Conservation (phyloP, 2,888 invertebrate species). For the Lymantria dispar region DNA sequence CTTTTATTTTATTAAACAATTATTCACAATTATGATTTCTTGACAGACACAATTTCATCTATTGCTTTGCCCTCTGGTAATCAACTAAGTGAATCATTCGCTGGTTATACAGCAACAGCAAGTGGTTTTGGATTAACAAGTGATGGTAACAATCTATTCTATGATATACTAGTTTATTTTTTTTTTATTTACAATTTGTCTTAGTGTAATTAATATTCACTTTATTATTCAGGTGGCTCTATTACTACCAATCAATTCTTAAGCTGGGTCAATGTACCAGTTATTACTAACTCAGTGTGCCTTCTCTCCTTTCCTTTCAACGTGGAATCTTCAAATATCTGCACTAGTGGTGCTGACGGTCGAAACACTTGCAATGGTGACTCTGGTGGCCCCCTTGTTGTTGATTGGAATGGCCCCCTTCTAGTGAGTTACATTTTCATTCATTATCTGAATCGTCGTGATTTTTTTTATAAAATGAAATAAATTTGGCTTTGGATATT, state of each 20-base stretch:
- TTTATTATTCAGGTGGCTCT: neutral
- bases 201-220: neutral
- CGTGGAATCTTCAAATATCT: conserved; percentile 38
- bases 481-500: no score
- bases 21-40: neutral
- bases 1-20: no score
- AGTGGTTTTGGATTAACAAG: conserved; percentile 45
- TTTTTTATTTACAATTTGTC: neutral
- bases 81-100: conserved; percentile 31
- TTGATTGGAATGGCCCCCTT: conserved; percentile 16
- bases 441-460: no score
- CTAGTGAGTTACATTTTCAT: neutral
- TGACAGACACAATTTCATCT: conserved; percentile 31
- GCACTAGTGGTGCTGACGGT: conserved; percentile 39
- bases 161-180: neutral
- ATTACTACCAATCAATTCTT: conserved; percentile 24
- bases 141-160: conserved; percentile 28
- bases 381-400: conserved; percentile 52
- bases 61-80: conserved; percentile 37
- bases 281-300: conserved; percentile 36
- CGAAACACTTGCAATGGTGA: conserved; percentile 44
- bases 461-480: no score
- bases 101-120: conserved; percentile 30
- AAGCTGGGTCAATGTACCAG: conserved; percentile 23
- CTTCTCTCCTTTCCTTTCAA: conserved; percentile 20